Base-by-base conservation (phyloP, 1,140 invertebrate genomes). In the Drosophila orena region DNA sequence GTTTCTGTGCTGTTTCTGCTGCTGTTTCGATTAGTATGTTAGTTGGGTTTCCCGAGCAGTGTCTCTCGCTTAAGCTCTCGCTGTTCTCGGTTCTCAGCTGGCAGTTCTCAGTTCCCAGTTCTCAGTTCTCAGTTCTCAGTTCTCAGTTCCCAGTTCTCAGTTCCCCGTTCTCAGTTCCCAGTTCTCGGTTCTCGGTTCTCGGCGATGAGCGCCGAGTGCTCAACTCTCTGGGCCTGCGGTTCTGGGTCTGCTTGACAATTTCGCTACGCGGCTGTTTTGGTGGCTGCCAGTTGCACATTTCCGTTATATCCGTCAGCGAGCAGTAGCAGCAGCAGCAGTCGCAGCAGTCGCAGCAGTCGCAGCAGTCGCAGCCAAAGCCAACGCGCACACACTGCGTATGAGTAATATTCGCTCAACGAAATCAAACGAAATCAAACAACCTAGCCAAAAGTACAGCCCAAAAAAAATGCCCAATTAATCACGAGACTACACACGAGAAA, bases 271-370 rank as follows among this genome's bases (percentile, higher is more conserved):
- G 69, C 62, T 75, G 75, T 76, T 83, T 71, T 59, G 71, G 71
- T 71, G 77, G 69, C 75, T 77, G 84, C 77, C 84, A 88, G 84
- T 89, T 88, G 84, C 83, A 88, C 83, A 86, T 86, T 86, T 86
- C 83, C 83, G 83, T 86, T 86, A 86, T 88, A 88, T 88, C 83
- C 79, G 83, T 66, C 84, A 78, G 73, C 59, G 54, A 73, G 17
- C 57, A 60, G 20, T 24, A 14, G 47, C 69, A 73, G 37, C 65
- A 73, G 17, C n/a, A n/a, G n/a, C 69, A 73, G 37, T 69, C 37
- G 68, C 47, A 74, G 71, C 70, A n/a, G n/a, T n/a, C n/a, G n/a
- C n/a, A n/a, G n/a, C n/a, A n/a, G n/a, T 44, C 50, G 20, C 22
- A 14, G 47, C 69, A 73, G 37, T 69, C 37, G 68, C 47, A 74